Evolutionary conservation across 2,113 vertebrate genomes (phyloP).

Genomic region (Tetrao urogallus): DNA sequence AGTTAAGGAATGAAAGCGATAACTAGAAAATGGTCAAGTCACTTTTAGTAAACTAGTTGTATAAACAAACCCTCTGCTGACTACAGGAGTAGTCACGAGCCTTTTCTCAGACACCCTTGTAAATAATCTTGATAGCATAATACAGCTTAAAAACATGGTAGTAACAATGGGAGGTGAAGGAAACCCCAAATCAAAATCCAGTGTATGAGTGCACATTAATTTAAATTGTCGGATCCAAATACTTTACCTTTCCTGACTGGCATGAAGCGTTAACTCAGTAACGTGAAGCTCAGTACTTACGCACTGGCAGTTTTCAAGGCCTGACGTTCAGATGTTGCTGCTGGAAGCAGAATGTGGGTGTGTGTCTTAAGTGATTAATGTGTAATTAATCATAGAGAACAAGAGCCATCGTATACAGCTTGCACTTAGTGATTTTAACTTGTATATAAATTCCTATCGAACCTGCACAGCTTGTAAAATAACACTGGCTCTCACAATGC

Average conservation of each 20-base stretch:
- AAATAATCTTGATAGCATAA: background rate
- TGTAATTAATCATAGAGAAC: constrained; percentile 33
- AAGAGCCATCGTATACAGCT: background rate
- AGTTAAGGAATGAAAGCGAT: background rate
- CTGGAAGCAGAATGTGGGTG: background rate
- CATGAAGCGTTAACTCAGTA: background rate
- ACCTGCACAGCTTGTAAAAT: constrained; percentile 25
- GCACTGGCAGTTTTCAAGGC: background rate
- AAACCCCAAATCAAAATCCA: background rate
- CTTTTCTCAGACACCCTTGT: background rate
- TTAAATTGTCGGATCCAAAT: background rate
- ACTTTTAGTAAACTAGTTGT: background rate
- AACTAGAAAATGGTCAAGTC: background rate
- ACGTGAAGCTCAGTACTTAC: background rate
- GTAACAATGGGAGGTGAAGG: background rate
- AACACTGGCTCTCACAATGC: background rate
- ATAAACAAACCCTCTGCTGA: accelerated
- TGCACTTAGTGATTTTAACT: background rate
- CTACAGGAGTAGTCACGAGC: background rate
- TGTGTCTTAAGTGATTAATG: constrained; percentile 8
- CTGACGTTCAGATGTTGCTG: background rate
- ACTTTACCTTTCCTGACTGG: background rate
- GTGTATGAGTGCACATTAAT: background rate
- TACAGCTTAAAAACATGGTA: background rate
- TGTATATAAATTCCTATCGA: background rate